phyloP scores from a whole-genome alignment of 2,888 invertebrate genomes.

The Amiota mariae region DNA sequence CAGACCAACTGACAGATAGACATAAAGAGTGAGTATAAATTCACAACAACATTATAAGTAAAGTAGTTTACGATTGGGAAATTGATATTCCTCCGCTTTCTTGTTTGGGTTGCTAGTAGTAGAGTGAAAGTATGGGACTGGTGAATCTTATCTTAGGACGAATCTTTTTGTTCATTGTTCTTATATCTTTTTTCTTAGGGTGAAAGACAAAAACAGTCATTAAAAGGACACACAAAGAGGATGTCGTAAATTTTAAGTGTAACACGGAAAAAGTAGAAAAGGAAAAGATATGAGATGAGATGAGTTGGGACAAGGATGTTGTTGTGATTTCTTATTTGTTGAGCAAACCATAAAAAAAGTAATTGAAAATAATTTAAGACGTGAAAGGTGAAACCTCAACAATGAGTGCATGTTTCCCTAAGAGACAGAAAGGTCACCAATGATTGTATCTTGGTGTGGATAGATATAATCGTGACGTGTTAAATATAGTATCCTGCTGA shows the following conservation, averaged over 20 bases:
- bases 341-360: slow-evolving; percentile 45
- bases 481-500: slow-evolving; percentile 10
- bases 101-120: not conserved
- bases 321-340: slow-evolving; percentile 23
- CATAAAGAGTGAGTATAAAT: not conserved
- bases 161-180: slow-evolving; percentile 4
- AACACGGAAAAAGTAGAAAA: slow-evolving; percentile 42
- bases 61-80: slow-evolving; percentile 26
- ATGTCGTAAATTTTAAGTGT: slow-evolving; percentile 68
- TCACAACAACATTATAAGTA: not conserved
- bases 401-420: slow-evolving; percentile 28
- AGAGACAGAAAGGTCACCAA: not conserved
- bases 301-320: not conserved
- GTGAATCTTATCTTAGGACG: slow-evolving; percentile 10
- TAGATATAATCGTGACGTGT: not conserved
- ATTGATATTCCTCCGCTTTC: not conserved
- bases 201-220: slow-evolving; percentile 12
- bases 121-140: slow-evolving; percentile 6
- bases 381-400: slow-evolving; percentile 41
- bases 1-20: slow-evolving; percentile 22
- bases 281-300: slow-evolving; percentile 2
- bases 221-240: slow-evolving; percentile 47
- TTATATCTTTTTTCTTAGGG: not conserved
- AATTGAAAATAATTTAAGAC: slow-evolving; percentile 61
- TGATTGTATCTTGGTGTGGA: too few species aligned